Percentiles rank a stretch among this genome's conserved stretches.
phyloP scores from a whole-genome alignment of 2,888 invertebrate genomes.

The Mimumesa dahlbomi region DNA sequence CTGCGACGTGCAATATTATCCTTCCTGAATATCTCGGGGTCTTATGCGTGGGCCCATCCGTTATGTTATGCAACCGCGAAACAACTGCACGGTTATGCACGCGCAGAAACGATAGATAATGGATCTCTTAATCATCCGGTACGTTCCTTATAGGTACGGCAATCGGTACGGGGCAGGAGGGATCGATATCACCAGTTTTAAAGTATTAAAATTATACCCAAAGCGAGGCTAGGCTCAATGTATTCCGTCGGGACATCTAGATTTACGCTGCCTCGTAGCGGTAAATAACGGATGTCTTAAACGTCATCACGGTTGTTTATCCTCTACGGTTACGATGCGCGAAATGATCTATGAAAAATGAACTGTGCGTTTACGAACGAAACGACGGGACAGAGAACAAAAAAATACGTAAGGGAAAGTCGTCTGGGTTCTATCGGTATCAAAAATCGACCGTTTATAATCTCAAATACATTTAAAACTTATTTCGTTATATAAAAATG shows the following conservation, averaged over 20 bases:
- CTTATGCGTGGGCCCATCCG: slow-evolving; percentile 45
- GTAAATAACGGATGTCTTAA: slow-evolving; percentile 7
- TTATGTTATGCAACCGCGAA: slow-evolving; percentile 42
- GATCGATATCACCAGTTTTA: no score
- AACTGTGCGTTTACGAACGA: no score
- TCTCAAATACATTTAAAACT: no score
- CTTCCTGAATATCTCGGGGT: slow-evolving; percentile 20
- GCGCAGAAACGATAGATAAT: slow-evolving; percentile 21
- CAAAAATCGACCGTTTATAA: no score
- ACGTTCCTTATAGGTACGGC: not conserved
- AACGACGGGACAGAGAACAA: no score
- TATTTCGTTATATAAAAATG: no score
- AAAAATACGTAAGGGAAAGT: no score
- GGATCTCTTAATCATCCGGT: slow-evolving; percentile 19
- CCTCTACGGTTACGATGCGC: not conserved
- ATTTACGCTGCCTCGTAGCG: not conserved
- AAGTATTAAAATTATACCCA: not conserved
- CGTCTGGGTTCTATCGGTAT: no score
- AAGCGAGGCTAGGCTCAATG: no score
- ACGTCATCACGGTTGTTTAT: slow-evolving; percentile 13
- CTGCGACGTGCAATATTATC: slow-evolving; percentile 30
- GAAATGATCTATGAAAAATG: not conserved
- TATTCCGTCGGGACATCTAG: no score
- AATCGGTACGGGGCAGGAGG: no score
- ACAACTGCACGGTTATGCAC: slow-evolving; percentile 15